Evolutionary conservation across 2,888 invertebrate genomes (phyloP).

Genomic region (Erebia ligea): DNA sequence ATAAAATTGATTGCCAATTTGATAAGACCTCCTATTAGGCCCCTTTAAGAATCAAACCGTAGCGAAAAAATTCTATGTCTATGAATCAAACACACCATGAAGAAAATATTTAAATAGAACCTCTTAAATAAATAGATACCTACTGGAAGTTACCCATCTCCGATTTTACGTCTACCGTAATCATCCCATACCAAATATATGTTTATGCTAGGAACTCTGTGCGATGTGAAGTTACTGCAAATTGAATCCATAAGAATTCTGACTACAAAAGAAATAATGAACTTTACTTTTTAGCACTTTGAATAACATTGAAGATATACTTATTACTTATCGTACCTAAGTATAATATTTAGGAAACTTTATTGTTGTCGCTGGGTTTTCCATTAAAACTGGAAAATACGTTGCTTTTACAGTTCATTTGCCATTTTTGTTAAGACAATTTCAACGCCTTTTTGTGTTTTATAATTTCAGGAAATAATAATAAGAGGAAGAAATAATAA

Average conservation of each 20-base stretch:
- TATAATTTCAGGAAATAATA: not conserved
- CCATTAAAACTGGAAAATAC: slow-evolving; percentile 10
- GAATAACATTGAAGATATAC: slow-evolving; percentile 14
- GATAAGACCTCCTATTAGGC: too few relatives aligned
- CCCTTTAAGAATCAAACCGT: too few relatives aligned
- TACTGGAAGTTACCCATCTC: slow-evolving; percentile 20
- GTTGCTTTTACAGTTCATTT: not conserved
- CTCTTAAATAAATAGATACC: slow-evolving; percentile 10
- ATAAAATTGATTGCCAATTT: too few relatives aligned
- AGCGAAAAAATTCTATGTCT: too few relatives aligned
- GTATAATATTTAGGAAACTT: slow-evolving; percentile 18
- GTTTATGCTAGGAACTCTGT: slow-evolving; percentile 32
- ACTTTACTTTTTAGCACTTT: slow-evolving; percentile 27
- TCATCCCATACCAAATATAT: slow-evolving; percentile 30
- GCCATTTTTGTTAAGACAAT: not conserved
- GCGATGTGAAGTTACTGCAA: slow-evolving; percentile 31
- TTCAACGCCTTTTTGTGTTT: not conserved
- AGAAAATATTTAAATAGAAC: slow-evolving; percentile 2
- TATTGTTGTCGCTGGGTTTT: slow-evolving; percentile 11
- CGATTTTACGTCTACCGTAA: slow-evolving; percentile 25
- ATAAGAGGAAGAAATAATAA: too few relatives aligned
- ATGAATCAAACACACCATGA: too few relatives aligned
- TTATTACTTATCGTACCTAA: too few relatives aligned
- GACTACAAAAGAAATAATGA: slow-evolving; percentile 32
- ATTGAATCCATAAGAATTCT: slow-evolving; percentile 33